Base-by-base conservation (phyloP, 2,113 vertebrate species). In the Alligator sinensis region DNA sequence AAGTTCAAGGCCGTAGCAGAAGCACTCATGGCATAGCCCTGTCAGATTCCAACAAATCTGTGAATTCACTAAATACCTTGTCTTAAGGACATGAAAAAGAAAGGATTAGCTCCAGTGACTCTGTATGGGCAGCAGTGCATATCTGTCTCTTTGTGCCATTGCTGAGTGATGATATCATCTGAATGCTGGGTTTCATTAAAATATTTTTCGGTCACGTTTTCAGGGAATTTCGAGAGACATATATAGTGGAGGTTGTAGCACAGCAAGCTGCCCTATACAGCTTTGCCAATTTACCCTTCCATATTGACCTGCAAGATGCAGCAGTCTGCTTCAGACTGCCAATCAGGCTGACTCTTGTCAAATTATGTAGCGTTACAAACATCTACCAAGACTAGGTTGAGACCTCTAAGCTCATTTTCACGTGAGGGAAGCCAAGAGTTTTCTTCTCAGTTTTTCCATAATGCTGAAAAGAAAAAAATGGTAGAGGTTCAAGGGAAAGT, bases 291-390 rank as follows among this genome's bases (percentile, higher is more conserved):
- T 91, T 84, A 75, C 38, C 47, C 59, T 54, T 47, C 1, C 0
- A 8, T 87, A 94, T 25, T 84, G 58, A 93, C 80, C 76, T 91
- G 34, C 78, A 77, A 89, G 59, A 94, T 90, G 54, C 80, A 92
- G 61, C 15, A 70, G 91, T 92, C 47, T 80, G 75, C n/a, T 84
- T 91, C 60, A 25, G 92, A 70, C 74, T 96, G 90, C 72, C 95
- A 94, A 87, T 96, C 84, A 86, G 57, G 34, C 74, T 93, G 77
- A 88, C 75, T 96, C 25, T 62, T 21, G 27, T 91, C 90, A 88
- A 91, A 95, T 93, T 88, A 79, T 87, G 86, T 93, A 84, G 68
- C 83, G 55, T 91, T 95, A 76, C 87, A 95, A 95, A 88, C 87
- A 87, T 77, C 87, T 93, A 28, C 27, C 21, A 63, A 76, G 38